A percentile compares a stretch with the other conserved stretches of the same genome.
Conservation (phyloP, 2,113 vertebrate genomes). For the Tylochromis polylepis region DNA sequence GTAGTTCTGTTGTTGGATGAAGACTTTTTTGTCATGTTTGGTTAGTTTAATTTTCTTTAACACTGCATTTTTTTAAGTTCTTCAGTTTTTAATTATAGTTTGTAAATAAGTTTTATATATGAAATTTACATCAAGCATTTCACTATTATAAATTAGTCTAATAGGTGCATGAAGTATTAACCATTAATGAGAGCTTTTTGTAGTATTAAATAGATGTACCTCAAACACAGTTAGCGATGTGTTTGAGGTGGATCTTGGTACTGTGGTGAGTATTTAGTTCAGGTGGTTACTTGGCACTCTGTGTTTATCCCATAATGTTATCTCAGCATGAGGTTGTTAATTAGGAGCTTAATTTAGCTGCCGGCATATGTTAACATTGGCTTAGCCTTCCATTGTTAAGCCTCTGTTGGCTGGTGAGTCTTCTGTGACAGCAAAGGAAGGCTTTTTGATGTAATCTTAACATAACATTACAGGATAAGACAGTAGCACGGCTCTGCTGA, state of each 20-base stretch:
- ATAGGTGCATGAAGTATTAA: not conserved
- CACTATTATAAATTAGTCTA: not conserved
- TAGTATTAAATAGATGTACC: not conserved
- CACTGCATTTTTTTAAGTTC: not conserved
- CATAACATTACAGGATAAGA: slow-evolving; percentile 21
- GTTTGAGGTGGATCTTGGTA: slow-evolving; percentile 21
- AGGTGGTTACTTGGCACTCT: slow-evolving; percentile 61
- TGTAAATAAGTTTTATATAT: not conserved
- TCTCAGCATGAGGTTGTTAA: slow-evolving; percentile 71
- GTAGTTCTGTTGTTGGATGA: not conserved
- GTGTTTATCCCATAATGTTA: slow-evolving; percentile 73
- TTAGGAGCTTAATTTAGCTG: slow-evolving; percentile 76
- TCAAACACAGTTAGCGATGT: not conserved
- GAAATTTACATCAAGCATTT: not conserved
- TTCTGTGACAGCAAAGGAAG: slow-evolving; percentile 55
- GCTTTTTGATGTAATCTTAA: slow-evolving; percentile 40
- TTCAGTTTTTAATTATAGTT: not conserved
- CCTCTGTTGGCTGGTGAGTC: slow-evolving; percentile 46
- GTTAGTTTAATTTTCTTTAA: not conserved
- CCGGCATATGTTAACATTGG: slow-evolving; percentile 74
- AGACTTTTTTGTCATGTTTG: not conserved
- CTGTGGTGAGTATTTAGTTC: slow-evolving; percentile 44
- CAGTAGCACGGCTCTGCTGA: not conserved
- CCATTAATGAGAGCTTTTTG: not conserved
- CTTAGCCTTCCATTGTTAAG: slow-evolving; percentile 62